Evolutionary conservation across 2,888 invertebrate species (phyloP), one percentile per base, ranked within the genome.

Genomic region (Habroteleia sp.): DNA sequence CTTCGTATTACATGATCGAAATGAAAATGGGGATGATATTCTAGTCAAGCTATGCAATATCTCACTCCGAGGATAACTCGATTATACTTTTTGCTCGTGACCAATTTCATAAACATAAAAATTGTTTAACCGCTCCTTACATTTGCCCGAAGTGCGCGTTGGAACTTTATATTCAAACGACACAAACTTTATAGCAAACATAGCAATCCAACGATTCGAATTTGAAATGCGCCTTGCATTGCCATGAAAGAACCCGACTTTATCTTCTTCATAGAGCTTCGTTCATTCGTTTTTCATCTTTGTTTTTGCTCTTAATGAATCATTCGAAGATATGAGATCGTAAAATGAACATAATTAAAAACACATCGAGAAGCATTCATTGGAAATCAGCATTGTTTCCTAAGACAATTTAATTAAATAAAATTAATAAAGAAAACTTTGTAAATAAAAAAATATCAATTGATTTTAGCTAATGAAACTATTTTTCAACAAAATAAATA

Each of bases 101-200:
- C 62, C 39, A 52, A 71, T 62, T 71, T 62, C 54, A 17, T 50
- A 37, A 56, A 33, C 54, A 54, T 63, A 71, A 71, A 63, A 71
- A 62, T 44, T 62, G 54, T 62, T 71, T 52, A 42, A 71, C 54
- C 46, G 42, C 52, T 46, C n/a, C 31, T 52, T 62, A 44, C 62
- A 60, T 60, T 60, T 42, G 37, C 13, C 60, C 37, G 54, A 63
- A 33, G 20, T 27, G 5, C 46, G 23, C 25, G 33, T 39, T 27
- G 8, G 16, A 62, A 52, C 63, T 71, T 63, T 62, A 71, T 52
- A 63, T 63, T 62, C 62, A 63, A 63, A 63, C 56, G 54, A 46
- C 46, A 62, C 35, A 41, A 46, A 62, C 52, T 71, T 71, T 62
- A 71, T 54, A 46, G 60, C 71, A 71, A 62, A 54, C 50, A 71